Base-by-base conservation (phyloP, 2,113 vertebrate genomes). In the Chaetura pelagica region DNA sequence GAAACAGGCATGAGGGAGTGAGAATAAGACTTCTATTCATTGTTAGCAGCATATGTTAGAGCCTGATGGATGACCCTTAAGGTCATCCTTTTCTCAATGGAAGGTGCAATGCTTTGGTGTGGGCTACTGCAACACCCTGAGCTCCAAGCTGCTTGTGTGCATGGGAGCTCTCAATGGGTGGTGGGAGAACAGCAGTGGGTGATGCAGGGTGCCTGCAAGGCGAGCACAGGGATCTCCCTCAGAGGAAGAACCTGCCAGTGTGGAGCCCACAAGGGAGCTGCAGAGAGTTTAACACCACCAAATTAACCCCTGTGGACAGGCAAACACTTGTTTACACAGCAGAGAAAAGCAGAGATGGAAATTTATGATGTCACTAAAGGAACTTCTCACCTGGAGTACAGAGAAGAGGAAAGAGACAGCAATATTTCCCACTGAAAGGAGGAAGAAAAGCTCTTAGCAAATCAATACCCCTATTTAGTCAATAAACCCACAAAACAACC, bases 391-490 rank as follows among this genome's bases (percentile, higher is more conserved):
- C 96, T 83, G 74, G 92, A 95, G 87, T 89, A 94, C 82, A 46
- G 68, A 84, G 87, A 54, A 51, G 89, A 84, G 15, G 84, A 75
- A 88, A 64, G 58, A 93, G 92, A 86, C 63, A 90, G 91, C 93
- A 87, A 91, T 96, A 96, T 97, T 97, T 98, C 95, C 97, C 95
- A 80, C 74, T 35, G 91, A 97, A 97, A 95, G 96, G 95, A 97
- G 90, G 94, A 89, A 88, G 94, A 94, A 96, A 97, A 97, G 98
- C 98, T 98, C 98, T 98, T 98, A 98, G 94, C 92, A 86, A 94
- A 98, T 98, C 98, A 92, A 98, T 98, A 95, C 84, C 71, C 88
- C 92, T 95, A 89, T 90, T 94, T 92, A 96, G 97, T 98, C 97
- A 97, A 98, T 98, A 98, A 98, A 96, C 96, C 85, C 94, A 94